Base-by-base conservation (phyloP, 2,113 vertebrate genomes). In the Cyprinus carpio region DNA sequence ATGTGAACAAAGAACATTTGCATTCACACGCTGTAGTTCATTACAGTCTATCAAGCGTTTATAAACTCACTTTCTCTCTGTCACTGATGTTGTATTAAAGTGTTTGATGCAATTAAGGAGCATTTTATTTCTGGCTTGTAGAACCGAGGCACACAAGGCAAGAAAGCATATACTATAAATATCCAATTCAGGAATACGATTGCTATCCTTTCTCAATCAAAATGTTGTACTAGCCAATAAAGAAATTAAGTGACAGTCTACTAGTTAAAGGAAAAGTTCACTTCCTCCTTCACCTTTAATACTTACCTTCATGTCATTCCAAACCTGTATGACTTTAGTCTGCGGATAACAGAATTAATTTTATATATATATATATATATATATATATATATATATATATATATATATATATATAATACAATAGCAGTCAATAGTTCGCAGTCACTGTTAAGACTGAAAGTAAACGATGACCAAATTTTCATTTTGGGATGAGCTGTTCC, bases 31-130 rank as follows among this genome's bases (percentile, higher is more conserved):
- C 27, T 51, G 4, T 77, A 56, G 51, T 54, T 56, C 49, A 56
- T 77, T 77, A 77, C 29, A 0, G 51, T 31, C 49, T 23, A 54
- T 54, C 49, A 34, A 56, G 27, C 10, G 4, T 76, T 76, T 56
- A 34, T 76, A 54, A 56, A 76, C 84, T 86, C 90, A 89, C 91
- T 82, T 90, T 67, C 13, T 89, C 89, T 89, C 85, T 82, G 25
- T 56, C 16, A 34, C 12, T 76, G 46, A 54, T 76, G 46, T 34
- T 76, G 16, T 77, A 23, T 58, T 13, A 34, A 56, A 77, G 25
- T n/a, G 27, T 77, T 77, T 77, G 75, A 77, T 77, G 8, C 27
- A 89, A 86, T 84, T 85, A 87, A 27, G n/a, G 31, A 81, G 58
- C 77, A 25, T 37, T 31, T 58, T 84, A 54, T 84, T 84, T 69